Evolutionary conservation across 2,113 vertebrate species (phyloP).

Genomic region (Podiceps cristatus): DNA sequence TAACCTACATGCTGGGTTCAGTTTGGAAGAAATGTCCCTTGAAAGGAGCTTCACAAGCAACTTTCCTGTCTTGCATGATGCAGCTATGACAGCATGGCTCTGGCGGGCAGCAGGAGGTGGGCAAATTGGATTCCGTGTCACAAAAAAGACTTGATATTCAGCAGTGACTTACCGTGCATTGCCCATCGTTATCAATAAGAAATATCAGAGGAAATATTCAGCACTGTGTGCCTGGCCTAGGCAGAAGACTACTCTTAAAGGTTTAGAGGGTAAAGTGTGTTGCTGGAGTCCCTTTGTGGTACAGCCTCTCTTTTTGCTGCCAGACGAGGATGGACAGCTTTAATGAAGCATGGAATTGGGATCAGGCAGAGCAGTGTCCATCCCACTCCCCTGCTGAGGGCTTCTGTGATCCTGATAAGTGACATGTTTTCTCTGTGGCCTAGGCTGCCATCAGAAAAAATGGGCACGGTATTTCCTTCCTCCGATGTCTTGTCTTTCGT

Average conservation of each 20-base stretch:
- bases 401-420: not conserved
- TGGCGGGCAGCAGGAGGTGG: not conserved
- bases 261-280: not conserved
- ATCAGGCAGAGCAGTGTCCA: not conserved
- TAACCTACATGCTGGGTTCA: slow-evolving; percentile 2
- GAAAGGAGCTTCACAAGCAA: slow-evolving; percentile 32
- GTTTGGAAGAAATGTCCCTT: slow-evolving; percentile 29
- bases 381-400: not conserved
- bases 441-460: not conserved
- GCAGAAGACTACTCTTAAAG: not conserved
- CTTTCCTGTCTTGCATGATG: not conserved
- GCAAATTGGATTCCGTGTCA: not conserved
- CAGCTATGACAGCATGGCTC: not conserved
- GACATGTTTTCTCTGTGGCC: not conserved
- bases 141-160: not conserved
- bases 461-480: not conserved
- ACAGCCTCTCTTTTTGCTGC: not conserved
- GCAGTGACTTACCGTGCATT: not conserved
- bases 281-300: not conserved
- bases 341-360: not conserved
- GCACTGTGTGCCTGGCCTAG: not conserved
- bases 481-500: not conserved
- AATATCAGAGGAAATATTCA: not conserved
- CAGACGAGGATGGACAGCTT: not conserved
- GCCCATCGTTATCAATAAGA: not conserved